phyloP scores from a whole-genome alignment of 1,140 invertebrate genomes.

The Apis laboriosa region DNA sequence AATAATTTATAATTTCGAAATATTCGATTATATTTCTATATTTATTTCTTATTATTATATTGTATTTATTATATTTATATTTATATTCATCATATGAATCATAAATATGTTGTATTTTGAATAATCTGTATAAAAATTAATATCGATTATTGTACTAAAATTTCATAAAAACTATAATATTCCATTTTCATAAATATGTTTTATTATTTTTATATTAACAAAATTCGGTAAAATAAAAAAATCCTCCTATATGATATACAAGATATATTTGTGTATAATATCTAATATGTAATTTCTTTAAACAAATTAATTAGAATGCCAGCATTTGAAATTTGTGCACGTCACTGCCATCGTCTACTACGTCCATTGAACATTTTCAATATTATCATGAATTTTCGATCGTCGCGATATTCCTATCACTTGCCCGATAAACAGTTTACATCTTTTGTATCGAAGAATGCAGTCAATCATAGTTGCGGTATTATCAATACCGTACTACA shows the following conservation, averaged over 20 bases:
- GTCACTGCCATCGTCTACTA: constrained; percentile 15
- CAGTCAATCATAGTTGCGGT: constrained; percentile 20
- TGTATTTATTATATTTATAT: no score
- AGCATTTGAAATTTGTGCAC: neutral
- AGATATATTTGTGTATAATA: no score
- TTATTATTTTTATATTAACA: neutral
- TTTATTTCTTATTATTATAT: neutral
- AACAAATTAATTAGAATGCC: constrained; percentile 12
- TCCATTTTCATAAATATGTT: no score
- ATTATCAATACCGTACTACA: constrained; percentile 41
- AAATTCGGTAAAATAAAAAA: no score
- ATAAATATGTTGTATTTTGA: no score
- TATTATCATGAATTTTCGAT: constrained; percentile 20
- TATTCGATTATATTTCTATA: neutral
- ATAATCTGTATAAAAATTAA: neutral
- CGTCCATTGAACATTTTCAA: constrained; percentile 2
- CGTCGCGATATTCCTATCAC: constrained; percentile 23
- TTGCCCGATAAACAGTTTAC: constrained; percentile 8
- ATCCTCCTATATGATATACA: no score
- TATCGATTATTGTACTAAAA: neutral
- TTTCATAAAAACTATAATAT: no score
- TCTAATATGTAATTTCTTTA: neutral
- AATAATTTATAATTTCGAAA: no score
- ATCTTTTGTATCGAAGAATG: constrained; percentile 7
- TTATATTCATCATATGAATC: neutral